Conservation (phyloP, 2,797 vertebrate genomes). For the Octomys mimax region DNA sequence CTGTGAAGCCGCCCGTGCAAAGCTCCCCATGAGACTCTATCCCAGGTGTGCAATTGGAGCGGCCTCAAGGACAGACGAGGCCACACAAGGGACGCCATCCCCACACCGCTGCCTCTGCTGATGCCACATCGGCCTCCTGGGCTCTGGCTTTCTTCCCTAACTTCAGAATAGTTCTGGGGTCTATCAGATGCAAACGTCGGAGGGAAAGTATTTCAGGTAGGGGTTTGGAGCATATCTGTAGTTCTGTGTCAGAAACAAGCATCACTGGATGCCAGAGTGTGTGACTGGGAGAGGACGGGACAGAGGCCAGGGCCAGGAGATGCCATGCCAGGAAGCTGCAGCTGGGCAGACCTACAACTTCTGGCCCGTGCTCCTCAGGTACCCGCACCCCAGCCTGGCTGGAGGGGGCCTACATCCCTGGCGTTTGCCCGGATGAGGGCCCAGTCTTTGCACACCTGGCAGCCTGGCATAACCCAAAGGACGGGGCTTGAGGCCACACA, state of each 20-base stretch:
- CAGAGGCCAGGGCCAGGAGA: background rate
- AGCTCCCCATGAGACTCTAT: conserved; percentile 52
- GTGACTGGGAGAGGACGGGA: background rate
- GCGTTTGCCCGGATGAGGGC: background rate
- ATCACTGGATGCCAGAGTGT: accelerated
- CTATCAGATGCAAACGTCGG: background rate
- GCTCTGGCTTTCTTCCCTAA: background rate
- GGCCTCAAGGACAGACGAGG: background rate
- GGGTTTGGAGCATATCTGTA: background rate
- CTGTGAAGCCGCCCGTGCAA: background rate
- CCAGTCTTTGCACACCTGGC: background rate
- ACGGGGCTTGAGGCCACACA: background rate
- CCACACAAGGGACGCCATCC: background rate
- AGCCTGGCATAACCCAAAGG: background rate
- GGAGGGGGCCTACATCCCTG: too few species aligned
- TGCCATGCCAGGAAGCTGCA: background rate
- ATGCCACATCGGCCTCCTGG: background rate
- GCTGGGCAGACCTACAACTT: background rate
- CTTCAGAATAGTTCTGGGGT: background rate
- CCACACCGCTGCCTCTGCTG: background rate
- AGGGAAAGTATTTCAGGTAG: background rate
- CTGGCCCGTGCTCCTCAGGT: background rate
- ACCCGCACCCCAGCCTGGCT: background rate
- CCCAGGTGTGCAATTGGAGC: background rate
- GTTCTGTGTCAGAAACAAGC: background rate